A percentile compares a stretch with the other conserved stretches of the same genome.
These are phyloP conservation scores for Lepidostoma basale DNA, from an alignment of 1,140 invertebrate genomes.

Conservation along the genomic window DNA sequence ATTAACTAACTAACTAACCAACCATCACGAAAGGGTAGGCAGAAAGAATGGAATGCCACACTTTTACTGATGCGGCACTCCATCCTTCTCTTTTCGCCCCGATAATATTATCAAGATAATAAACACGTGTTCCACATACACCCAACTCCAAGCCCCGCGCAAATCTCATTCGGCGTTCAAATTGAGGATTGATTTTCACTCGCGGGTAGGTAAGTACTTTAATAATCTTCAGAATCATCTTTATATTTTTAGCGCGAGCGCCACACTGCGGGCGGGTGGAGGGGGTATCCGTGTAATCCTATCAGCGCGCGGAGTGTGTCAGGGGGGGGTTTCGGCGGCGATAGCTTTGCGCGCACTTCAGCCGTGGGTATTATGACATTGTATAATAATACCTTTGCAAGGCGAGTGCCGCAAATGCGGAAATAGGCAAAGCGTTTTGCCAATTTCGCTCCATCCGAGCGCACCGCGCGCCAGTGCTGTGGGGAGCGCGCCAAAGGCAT, in stretches of 20 bases:
- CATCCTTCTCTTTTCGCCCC: no score
- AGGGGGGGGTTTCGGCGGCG: constrained; percentile 16
- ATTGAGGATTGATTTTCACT: constrained; percentile 13
- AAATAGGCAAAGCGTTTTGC: constrained; percentile 44
- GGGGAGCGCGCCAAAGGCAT: constrained; percentile 38
- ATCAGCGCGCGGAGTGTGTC: constrained; percentile 21
- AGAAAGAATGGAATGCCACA: no score
- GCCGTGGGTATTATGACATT: constrained; percentile 19
- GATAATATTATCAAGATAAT: no score
- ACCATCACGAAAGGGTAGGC: no score
- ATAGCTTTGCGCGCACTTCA: constrained; percentile 11
- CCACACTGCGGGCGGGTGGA: not conserved
- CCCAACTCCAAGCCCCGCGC: not conserved
- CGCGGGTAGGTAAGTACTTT: constrained; percentile 4
- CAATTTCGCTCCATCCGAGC: constrained; percentile 43
- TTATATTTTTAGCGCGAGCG: constrained; percentile 11
- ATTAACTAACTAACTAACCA: no score
- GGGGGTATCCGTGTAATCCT: not conserved
- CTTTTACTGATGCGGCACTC: no score
- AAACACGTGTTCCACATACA: not conserved
- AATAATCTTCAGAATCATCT: constrained; percentile 14
- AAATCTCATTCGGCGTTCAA: not conserved
- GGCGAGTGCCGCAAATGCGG: constrained; percentile 37
- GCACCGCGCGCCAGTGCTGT: constrained; percentile 24
- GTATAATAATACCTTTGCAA: constrained; percentile 29